Evolutionary conservation across 2,888 invertebrate genomes (phyloP).

Genomic region (Acronicta aceris): DNA sequence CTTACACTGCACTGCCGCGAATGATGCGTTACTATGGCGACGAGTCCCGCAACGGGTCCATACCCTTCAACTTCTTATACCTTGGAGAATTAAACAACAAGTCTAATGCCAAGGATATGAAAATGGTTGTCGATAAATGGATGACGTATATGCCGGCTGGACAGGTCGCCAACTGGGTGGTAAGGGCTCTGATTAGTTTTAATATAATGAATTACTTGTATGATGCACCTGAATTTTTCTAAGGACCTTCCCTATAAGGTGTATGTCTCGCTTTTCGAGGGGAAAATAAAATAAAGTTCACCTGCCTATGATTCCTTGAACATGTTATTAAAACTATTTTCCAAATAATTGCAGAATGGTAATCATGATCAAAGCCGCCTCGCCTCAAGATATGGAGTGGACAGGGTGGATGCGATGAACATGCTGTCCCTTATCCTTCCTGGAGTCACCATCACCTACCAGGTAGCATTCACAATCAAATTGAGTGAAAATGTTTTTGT

Average conservation of each 20-base stretch:
- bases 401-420: constrained; percentile 93
- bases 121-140: constrained; percentile 88
- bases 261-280: too few species aligned
- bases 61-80: constrained; percentile 92
- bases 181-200: constrained; percentile 67
- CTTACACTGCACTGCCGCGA: constrained; percentile 85
- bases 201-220: too few species aligned
- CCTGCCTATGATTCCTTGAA: too few species aligned
- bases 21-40: constrained; percentile 90
- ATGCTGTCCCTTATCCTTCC: constrained; percentile 94
- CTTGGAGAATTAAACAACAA: constrained; percentile 82
- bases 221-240: too few species aligned
- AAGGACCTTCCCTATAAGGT: too few species aligned
- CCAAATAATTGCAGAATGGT: constrained; percentile 83
- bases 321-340: background rate
- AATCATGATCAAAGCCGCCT: constrained; percentile 93
- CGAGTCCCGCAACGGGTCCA: constrained; percentile 81
- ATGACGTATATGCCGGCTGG: constrained; percentile 87
- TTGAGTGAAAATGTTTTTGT: too few species aligned
- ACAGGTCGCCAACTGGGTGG: constrained; percentile 91
- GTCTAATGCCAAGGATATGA: constrained; percentile 88
- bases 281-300: too few species aligned
- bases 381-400: constrained; percentile 90
- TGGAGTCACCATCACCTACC: constrained; percentile 95
- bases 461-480: constrained; percentile 77